These are phyloP conservation scores for Eristalinus sepulchralis DNA, from an alignment of 2,888 invertebrate genomes.

Conservation along the genomic window DNA sequence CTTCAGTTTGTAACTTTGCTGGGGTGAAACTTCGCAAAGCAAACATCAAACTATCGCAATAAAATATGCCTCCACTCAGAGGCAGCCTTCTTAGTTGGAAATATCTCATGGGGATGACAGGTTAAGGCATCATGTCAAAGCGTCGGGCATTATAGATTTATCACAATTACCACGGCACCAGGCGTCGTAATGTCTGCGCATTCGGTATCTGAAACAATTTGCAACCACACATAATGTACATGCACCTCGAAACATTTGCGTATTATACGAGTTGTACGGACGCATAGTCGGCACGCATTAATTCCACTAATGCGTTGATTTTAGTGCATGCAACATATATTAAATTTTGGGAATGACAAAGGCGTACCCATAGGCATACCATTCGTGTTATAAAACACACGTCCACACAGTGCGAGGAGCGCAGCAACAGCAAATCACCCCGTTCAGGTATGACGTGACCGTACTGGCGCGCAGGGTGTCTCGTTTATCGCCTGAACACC, in stretches of 20 bases:
- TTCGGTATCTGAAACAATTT: neutral
- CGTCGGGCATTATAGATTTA: neutral
- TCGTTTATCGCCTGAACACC: constrained; percentile 51
- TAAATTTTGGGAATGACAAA: constrained; percentile 28
- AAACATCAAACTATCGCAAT: neutral
- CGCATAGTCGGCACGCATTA: constrained; percentile 17
- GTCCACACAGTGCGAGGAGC: neutral
- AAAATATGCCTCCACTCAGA: neutral
- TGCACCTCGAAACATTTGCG: neutral
- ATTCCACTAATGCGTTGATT: constrained; percentile 47
- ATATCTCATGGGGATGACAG: neutral
- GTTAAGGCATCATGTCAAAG: neutral
- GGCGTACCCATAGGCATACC: neutral
- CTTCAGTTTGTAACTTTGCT: neutral
- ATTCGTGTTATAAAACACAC: constrained; percentile 47
- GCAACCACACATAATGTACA: neutral
- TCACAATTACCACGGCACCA: neutral
- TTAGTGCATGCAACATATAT: constrained; percentile 34
- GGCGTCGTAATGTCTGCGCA: neutral
- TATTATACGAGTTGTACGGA: constrained; percentile 1
- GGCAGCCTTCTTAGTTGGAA: neutral
- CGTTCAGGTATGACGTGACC: neutral
- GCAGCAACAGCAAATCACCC: neutral
- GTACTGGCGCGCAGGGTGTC: constrained; percentile 4
- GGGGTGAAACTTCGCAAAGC: neutral